Percentiles rank a stretch among this genome's conserved stretches.
These are phyloP conservation scores for Atherinosoma microstoma DNA, from an alignment of 2,797 vertebrate genomes.

Conservation along the genomic window DNA sequence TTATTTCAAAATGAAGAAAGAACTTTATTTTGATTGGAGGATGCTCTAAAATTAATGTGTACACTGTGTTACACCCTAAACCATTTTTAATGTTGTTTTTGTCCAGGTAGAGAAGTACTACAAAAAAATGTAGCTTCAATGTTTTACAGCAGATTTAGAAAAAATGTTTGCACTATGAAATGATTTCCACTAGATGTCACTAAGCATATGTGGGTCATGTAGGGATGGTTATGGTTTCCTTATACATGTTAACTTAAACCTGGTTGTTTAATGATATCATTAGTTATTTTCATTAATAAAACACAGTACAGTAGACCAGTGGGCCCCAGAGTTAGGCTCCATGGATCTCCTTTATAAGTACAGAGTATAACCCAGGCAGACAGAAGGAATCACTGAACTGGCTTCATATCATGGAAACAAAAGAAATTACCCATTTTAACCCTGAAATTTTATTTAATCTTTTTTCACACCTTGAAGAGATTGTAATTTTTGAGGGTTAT, in stretches of 20 bases:
- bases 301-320: background rate
- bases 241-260: background rate
- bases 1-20: too few species aligned
- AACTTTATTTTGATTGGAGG: too few species aligned
- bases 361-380: background rate
- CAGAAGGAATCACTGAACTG: background rate
- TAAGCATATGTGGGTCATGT: constrained; percentile 3
- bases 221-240: background rate
- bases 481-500: background rate
- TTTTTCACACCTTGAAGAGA: background rate
- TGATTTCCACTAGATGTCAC: constrained; percentile 60
- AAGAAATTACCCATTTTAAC: background rate
- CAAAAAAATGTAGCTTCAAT: background rate
- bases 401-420: background rate
- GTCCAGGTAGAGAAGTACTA: background rate
- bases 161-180: constrained; percentile 10
- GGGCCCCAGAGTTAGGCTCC: background rate
- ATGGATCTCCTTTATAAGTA: background rate
- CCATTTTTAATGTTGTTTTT: background rate
- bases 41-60: background rate
- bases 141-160: background rate
- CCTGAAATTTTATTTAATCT: background rate
- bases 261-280: background rate
- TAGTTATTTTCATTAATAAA: background rate
- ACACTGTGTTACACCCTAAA: background rate